Evolutionary conservation across 23 tunicate species (phyloP), one percentile per base, ranked within the genome.

Genomic region (Halocynthia roretzi): DNA sequence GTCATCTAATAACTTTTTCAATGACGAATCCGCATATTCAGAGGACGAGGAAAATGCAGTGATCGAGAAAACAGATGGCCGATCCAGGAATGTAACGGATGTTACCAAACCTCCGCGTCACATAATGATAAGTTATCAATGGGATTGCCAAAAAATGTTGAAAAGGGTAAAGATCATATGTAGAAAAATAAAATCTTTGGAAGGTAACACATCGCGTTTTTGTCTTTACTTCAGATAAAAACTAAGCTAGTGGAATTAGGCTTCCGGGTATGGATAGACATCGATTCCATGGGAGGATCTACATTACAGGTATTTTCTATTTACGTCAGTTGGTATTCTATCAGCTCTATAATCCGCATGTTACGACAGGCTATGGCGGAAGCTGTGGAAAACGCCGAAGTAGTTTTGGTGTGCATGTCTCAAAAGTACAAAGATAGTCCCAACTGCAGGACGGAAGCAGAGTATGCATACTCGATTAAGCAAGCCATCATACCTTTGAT

Each of bases 111-210:
- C 62, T 57, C 62, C 14, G n/a, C 65, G 61, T 8, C 93, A 87
- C 61, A 72, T 87, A 6, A 87, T 87, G 93, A 82, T 87, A 17
- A 87, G 93, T 77, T 87, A 87, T 54, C 93, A 87, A 72, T 87
- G 93, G 93, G 84, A 82, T 61, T 70, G 67, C 75, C 93, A 87
- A 62, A 61, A 77, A 56, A 68, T 82, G 4, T 82, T 87, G 83
- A 14, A 70, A 49, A 77, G 70, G 78, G 92, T 85, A 71, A 53
- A 67, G 7, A 11, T n/a, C n/a, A n/a, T n/a, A n/a, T n/a, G 11
- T 10, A 67, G 22, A 67, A 15, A 67, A n/a, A 22, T 40, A 44
- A 40, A 10, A 10, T 14, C 9, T 50, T 10, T 71, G 12, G 12
- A 14, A 15, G 12, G 14, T 71, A 71, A 10, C 18, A 44, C 18